A percentile compares a stretch with the other conserved stretches of the same genome.
phyloP scores from a whole-genome alignment of 2,888 invertebrate genomes.

The Ptycholaimellus sp. region DNA sequence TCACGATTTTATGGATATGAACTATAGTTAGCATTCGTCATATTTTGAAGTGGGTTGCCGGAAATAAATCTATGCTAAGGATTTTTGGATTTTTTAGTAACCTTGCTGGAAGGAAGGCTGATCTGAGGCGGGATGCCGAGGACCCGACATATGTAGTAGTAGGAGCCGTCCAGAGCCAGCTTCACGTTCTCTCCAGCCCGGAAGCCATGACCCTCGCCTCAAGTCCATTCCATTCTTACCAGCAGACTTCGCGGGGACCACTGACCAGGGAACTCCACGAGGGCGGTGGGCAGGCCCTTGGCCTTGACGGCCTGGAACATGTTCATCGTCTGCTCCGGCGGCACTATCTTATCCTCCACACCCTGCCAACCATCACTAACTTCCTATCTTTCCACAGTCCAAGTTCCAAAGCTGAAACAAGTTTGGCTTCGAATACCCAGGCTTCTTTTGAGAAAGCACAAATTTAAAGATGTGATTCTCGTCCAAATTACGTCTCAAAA shows the following conservation, averaged over 20 bases:
- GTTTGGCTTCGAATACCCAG: too few relatives aligned
- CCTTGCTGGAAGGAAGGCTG: too few relatives aligned
- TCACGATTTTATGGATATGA: too few relatives aligned
- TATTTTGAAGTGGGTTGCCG: too few relatives aligned
- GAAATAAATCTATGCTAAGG: too few relatives aligned
- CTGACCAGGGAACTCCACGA: constrained; percentile 27
- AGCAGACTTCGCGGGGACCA: neutral
- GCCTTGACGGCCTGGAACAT: constrained; percentile 27
- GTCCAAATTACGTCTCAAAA: constrained; percentile 13
- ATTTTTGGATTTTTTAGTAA: too few relatives aligned
- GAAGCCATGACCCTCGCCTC: constrained; percentile 32
- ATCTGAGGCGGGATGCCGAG: constrained; percentile 9
- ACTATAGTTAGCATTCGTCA: too few relatives aligned
- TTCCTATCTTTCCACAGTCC: too few relatives aligned
- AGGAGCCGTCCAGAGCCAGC: constrained; percentile 27
- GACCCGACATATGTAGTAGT: constrained; percentile 25
- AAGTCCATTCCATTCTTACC: constrained; percentile 1
- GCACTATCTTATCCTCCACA: constrained; percentile 29
- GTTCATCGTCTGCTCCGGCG: constrained; percentile 26
- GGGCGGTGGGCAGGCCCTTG: constrained; percentile 26
- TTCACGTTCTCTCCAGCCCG: constrained; percentile 27
- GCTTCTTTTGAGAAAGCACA: too few relatives aligned
- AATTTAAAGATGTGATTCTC: too few relatives aligned
- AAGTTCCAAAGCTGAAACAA: too few relatives aligned
- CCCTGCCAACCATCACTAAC: too few relatives aligned